A percentile compares a stretch with the other conserved stretches of the same genome.
These are phyloP conservation scores for Molossus molossus DNA, from an alignment of 2,797 vertebrate species.

Conservation along the genomic window DNA sequence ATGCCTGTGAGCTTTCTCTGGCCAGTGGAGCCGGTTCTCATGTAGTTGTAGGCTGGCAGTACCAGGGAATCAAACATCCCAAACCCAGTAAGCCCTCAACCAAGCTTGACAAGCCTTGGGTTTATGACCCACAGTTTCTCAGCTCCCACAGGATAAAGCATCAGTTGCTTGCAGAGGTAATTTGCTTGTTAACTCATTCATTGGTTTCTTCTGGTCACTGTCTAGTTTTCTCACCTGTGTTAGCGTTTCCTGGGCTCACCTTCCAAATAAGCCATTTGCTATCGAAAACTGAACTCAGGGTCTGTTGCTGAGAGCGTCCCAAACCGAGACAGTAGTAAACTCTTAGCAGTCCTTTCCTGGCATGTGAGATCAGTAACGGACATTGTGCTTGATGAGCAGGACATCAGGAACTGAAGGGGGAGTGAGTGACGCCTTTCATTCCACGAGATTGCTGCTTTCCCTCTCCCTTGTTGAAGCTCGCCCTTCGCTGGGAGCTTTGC, in stretches of 20 bases:
- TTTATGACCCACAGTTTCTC: background rate
- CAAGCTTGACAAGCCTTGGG: background rate
- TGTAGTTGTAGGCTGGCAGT: background rate
- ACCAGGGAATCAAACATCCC: background rate
- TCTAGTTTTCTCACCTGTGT: background rate
- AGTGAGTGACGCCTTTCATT: too few species aligned
- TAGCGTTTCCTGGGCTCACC: background rate
- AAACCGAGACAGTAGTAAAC: background rate
- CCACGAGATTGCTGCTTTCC: too few species aligned
- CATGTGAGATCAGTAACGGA: background rate
- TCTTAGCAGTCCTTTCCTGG: background rate
- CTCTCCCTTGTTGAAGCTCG: background rate
- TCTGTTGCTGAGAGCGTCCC: background rate
- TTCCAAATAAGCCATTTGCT: background rate
- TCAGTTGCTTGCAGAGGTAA: background rate
- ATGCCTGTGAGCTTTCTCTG: background rate
- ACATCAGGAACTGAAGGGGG: background rate
- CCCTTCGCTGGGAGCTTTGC: background rate
- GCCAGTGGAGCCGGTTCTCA: background rate
- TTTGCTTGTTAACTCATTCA: background rate
- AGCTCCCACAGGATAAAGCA: background rate
- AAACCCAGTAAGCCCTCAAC: background rate
- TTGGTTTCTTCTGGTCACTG: background rate
- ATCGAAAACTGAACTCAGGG: background rate
- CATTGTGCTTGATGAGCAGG: background rate